Base-by-base conservation (phyloP, 2,113 vertebrate genomes). In the Gnathonemus echidnorhynchus region DNA sequence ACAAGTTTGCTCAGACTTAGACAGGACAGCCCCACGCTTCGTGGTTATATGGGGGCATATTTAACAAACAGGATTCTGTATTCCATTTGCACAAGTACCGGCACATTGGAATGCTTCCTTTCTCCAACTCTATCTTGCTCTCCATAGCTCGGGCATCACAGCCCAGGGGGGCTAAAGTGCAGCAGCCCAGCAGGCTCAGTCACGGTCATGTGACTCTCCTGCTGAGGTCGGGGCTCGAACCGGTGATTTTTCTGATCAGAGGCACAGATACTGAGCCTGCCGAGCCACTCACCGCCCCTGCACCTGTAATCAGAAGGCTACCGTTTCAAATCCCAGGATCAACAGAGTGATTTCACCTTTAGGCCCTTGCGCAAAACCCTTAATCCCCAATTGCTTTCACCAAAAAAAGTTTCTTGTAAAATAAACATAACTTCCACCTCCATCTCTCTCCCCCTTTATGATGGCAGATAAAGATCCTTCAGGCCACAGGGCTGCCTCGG, bases 391-490 rank as follows among this genome's bases (percentile, higher is more conserved):
- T 56, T 56, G 53, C 19, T 56, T 56, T n/a, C 8, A 66, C 58
- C 58, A 66, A 27, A 66, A 62, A 27, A 27, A 27, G 9, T 27
- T 66, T 58, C 53, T 1, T 66, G 58, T 66, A 27, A n/a, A 66
- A n/a, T 66, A 66, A n/a, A 27, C 27, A 3, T 27, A 27, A 66
- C 42, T 27, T 3, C 42, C 10, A 31, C 48, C 5, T 49, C 31
- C 53, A 0, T 17, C 88, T 49, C 91, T 21, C 42, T 4, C 58
- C 86, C 89, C 88, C 0, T 27, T 66, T 27, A 27, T 66, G 62
- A 9, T 3, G n/a, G n/a, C 94, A 99, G 98, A 97, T 99, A 89
- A 99, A 99, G 95, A 98, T 99, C 89, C 96, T 99, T 24, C 98
- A 99, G 90, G 98, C 98, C 77, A 99, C 98, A 0, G 98, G 98